Conservation (phyloP, 2,113 vertebrate genomes). For the Silurus glanis region DNA sequence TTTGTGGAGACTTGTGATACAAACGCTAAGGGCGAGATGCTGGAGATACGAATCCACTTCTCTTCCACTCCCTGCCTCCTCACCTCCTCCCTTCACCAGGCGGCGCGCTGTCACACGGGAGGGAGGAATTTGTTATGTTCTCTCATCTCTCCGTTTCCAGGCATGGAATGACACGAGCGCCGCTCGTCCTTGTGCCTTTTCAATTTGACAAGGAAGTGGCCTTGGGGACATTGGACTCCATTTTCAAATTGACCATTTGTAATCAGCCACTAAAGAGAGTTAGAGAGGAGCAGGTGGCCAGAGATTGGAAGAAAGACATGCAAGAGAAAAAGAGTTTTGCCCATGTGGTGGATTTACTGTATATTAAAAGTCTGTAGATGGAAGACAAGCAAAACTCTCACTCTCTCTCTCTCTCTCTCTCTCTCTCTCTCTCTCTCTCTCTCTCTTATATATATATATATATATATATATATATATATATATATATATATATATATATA, state of each 20-base stretch:
- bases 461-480: too few relatives aligned
- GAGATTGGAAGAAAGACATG: slow-evolving; percentile 39
- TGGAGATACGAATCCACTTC: slow-evolving; percentile 69
- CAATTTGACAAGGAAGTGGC: slow-evolving; percentile 75
- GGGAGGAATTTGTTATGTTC: slow-evolving; percentile 71
- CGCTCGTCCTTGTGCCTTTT: slow-evolving; percentile 75
- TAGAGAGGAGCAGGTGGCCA: slow-evolving; percentile 53
- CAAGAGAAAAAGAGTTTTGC: slow-evolving; percentile 25
- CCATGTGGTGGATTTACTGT: not conserved
- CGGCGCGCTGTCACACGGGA: slow-evolving; percentile 43
- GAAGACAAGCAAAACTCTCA: not conserved
- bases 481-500: too few relatives aligned
- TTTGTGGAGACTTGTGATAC: slow-evolving; percentile 77
- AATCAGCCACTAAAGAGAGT: slow-evolving; percentile 73
- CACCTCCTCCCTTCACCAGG: slow-evolving; percentile 57
- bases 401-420: too few relatives aligned
- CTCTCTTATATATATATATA: too few relatives aligned
- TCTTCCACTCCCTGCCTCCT: slow-evolving; percentile 58
- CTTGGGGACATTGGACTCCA: slow-evolving; percentile 74
- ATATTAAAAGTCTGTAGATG: not conserved
- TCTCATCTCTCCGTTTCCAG: slow-evolving; percentile 36
- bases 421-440: too few relatives aligned
- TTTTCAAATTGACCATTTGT: slow-evolving; percentile 81
- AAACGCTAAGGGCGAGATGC: slow-evolving; percentile 79
- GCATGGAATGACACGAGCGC: slow-evolving; percentile 59